Evolutionary conservation across 2,797 vertebrate genomes (phyloP).

Genomic region (Coregonus ussuriensis): DNA sequence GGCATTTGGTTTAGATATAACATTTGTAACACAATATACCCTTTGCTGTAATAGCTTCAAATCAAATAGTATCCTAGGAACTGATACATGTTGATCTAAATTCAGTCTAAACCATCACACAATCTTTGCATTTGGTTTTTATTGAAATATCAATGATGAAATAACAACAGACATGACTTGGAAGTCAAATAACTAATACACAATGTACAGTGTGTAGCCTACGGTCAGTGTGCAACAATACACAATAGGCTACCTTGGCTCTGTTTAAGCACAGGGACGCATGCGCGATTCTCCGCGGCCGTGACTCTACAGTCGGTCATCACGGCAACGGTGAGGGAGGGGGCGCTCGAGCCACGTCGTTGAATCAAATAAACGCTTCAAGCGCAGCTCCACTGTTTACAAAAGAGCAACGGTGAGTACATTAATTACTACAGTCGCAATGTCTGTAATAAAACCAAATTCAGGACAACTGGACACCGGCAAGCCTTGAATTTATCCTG

Average conservation of each 20-base stretch:
- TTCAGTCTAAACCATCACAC: neutral
- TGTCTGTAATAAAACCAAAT: conserved; percentile 37
- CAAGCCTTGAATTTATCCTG: conserved; percentile 56
- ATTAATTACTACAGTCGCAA: conserved; percentile 60
- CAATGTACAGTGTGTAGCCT: neutral
- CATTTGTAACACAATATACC: neutral
- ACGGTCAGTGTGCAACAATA: neutral
- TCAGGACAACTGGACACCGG: conserved; percentile 32
- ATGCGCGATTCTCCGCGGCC: conserved; percentile 58
- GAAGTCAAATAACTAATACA: neutral
- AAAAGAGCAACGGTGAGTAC: conserved; percentile 59
- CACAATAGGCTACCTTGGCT: neutral
- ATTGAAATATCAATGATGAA: neutral
- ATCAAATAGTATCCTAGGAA: neutral
- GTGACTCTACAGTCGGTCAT: conserved; percentile 78
- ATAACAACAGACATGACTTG: neutral
- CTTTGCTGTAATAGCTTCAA: neutral
- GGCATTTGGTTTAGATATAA: too few relatives aligned
- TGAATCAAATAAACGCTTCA: conserved; percentile 67
- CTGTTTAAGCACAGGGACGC: conserved; percentile 43
- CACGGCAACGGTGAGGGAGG: conserved; percentile 47
- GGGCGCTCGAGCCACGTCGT: conserved; percentile 72
- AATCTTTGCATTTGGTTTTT: too few relatives aligned
- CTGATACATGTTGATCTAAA: neutral
- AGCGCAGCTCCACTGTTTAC: conserved; percentile 54